A percentile compares a stretch with the other conserved stretches of the same genome.
Conservation (phyloP, 2,888 invertebrate species). For the Calameuta pallipes region DNA sequence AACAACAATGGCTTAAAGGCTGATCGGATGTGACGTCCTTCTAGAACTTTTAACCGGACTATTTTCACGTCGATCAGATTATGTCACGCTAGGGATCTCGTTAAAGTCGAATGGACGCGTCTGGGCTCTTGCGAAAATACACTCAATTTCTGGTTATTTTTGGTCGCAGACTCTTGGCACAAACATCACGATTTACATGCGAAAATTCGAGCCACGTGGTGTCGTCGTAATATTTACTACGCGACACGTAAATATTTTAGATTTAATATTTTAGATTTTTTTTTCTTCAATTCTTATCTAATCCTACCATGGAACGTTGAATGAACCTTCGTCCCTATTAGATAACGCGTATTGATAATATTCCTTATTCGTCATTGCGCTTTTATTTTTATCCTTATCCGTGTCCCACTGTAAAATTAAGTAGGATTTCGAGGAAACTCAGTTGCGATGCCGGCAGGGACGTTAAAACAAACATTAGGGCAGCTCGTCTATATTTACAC, state of each 20-base stretch:
- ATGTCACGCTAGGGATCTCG: neutral
- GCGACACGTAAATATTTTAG: neutral
- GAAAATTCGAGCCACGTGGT: neutral
- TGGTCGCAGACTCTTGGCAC: neutral
- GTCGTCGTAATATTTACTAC: neutral
- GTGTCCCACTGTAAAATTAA: neutral
- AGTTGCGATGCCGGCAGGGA: neutral
- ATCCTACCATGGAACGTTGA: neutral
- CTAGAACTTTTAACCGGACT: neutral
- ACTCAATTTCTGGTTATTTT: neutral
- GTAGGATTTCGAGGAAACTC: neutral
- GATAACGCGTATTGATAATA: neutral
- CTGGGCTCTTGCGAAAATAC: neutral
- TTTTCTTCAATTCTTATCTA: neutral
- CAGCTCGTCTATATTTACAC: neutral
- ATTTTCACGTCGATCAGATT: neutral
- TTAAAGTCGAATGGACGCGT: neutral
- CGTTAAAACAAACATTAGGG: neutral
- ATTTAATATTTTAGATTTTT: neutral
- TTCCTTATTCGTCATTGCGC: neutral
- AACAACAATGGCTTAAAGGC: neutral
- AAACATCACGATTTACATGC: neutral
- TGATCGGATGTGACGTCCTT: neutral
- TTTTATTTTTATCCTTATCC: neutral
- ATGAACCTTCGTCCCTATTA: neutral